Percentiles rank a stretch among this genome's conserved stretches.
phyloP scores from a whole-genome alignment of 1,140 invertebrate species.

The Listronotus oregonensis region DNA sequence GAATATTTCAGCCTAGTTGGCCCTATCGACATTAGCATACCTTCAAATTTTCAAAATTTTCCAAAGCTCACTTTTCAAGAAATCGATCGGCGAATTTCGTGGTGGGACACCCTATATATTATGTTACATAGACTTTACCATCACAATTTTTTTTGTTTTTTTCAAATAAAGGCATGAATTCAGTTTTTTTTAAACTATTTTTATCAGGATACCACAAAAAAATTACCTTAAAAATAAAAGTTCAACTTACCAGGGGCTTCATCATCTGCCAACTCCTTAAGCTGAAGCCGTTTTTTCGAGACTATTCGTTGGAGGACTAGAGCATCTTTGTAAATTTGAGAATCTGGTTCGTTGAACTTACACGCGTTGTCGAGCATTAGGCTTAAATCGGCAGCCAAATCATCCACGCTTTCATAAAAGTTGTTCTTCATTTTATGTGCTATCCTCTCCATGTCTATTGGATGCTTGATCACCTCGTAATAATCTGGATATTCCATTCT shows the following conservation, averaged over 20 bases:
- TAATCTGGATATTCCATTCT: slow-evolving; percentile 96
- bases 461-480: slow-evolving; percentile 96
- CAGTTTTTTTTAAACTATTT: too few species aligned
- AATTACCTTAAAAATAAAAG: too few species aligned
- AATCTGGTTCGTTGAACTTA: slow-evolving; percentile 99
- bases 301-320: slow-evolving; percentile 89
- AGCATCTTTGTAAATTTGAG: slow-evolving; percentile 98
- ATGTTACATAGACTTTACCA: too few species aligned
- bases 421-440: slow-evolving; percentile 82
- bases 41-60: too few species aligned
- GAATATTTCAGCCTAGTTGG: too few species aligned
- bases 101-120: too few species aligned
- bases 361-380: slow-evolving; percentile 99
- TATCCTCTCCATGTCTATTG: slow-evolving; percentile 97
- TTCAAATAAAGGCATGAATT: too few species aligned
- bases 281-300: slow-evolving; percentile 87
- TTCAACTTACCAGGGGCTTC: slow-evolving; percentile 44
- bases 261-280: slow-evolving; percentile 85
- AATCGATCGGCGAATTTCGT: too few species aligned
- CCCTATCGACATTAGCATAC: too few species aligned
- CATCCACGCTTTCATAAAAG: slow-evolving; percentile 84
- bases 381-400: slow-evolving; percentile 86
- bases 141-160: too few species aligned
- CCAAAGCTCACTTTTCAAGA: too few species aligned
- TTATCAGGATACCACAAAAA: too few species aligned